Evolutionary conservation across 2,113 vertebrate genomes (phyloP), one percentile per base, ranked within the genome.

Genomic region (Amphiprion percula): DNA sequence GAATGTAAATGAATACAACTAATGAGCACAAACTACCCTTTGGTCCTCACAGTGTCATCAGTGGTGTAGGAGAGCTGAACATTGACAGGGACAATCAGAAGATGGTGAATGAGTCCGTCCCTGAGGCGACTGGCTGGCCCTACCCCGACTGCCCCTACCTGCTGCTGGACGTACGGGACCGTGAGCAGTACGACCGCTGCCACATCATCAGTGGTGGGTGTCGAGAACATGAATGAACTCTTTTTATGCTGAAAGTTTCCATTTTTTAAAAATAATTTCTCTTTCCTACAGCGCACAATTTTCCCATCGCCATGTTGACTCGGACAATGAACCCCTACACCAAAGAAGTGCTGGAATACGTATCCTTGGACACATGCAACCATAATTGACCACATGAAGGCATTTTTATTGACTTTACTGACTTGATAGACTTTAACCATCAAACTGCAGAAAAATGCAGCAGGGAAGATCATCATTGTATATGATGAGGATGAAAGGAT

Each of bases 91-190:
- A 84, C 2, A n/a, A 79, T 3, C 89, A 74, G 1, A 95, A 91
- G 83, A 80, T 63, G 47, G 61, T 17, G 10, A 84, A 37, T 10
- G 33, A 37, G 33, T 37, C 33, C 33, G 9, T 56, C 46, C 78
- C 64, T 7, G 52, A 68, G 8, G 10, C 30, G 1, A n/a, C 26
- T 72, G 94, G 96, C 64, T 54, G 6, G 10, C 96, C 96, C 0
- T 99, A 99, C n/a, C 93, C 94, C 0, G 96, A 99, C 92, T 98
- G 97, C 75, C 98, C 98, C 24, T 99, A 97, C 93, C 92, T 99
- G 89, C 95, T 99, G 77, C 92, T 99, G 81, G 98, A 99, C 1
- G 95, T 98, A 1, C 93, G 98, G 3, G 97, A 98, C 62, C 85
- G 91, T 4, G 98, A 98, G 1, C 93, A 94, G 0, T 99, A 97